phyloP scores from a whole-genome alignment of 2,797 vertebrate species.

The Myotis daubentonii region DNA sequence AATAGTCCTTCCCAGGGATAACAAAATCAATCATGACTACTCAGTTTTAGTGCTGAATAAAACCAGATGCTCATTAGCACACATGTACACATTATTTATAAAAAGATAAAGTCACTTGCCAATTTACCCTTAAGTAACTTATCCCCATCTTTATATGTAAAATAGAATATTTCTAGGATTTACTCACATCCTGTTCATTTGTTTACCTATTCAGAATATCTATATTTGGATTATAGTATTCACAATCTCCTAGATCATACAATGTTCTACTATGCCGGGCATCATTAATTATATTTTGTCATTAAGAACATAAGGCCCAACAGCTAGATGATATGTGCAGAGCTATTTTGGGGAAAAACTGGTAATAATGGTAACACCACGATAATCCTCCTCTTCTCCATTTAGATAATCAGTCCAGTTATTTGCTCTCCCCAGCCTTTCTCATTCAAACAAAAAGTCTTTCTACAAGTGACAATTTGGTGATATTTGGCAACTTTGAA shows the following conservation, averaged over 20 bases:
- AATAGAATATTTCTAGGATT: not conserved
- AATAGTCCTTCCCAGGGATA: not conserved
- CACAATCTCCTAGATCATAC: not conserved
- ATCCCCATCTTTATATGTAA: not conserved
- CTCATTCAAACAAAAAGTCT: not conserved
- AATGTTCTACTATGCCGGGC: not conserved
- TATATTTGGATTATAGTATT: not conserved
- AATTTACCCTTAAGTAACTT: not conserved
- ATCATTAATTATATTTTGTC: not conserved
- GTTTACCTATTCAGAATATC: not conserved
- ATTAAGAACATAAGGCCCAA: not conserved
- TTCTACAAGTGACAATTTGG: not conserved
- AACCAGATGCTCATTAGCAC: not conserved
- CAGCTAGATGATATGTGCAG: not conserved
- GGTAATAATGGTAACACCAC: not conserved
- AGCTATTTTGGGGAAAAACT: not conserved
- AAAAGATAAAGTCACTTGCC: not conserved
- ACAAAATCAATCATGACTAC: not conserved
- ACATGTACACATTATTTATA: not conserved
- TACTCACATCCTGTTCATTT: not conserved
- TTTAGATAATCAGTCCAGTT: not conserved
- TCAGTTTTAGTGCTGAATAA: conserved; percentile 13
- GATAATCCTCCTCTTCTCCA: not conserved
- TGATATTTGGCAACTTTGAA: not conserved
- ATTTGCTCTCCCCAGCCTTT: not conserved